These are phyloP conservation scores for Probaryconus sp. DNA, from an alignment of 1,140 invertebrate species.

Conservation along the genomic window DNA sequence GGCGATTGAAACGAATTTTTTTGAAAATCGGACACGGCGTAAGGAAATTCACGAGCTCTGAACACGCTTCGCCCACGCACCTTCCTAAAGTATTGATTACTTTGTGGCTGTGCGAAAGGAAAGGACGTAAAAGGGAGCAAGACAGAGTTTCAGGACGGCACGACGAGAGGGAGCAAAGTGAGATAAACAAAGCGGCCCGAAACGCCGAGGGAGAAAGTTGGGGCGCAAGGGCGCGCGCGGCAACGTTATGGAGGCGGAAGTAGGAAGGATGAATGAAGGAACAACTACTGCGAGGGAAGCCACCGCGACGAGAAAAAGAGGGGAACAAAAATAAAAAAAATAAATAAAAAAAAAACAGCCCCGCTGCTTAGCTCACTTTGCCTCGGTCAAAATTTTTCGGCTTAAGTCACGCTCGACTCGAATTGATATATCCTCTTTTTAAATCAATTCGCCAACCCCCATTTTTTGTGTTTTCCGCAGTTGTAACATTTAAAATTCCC, in stretches of 20 bases:
- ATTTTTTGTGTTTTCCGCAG: background rate
- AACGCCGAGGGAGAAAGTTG: constrained; percentile 41
- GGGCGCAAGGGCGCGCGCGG: constrained; percentile 47
- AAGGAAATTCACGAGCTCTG: constrained; percentile 37
- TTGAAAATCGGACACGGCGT: constrained; percentile 43
- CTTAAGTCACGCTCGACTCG: constrained; percentile 19
- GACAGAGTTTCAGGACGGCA: constrained; percentile 55
- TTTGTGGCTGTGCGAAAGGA: constrained; percentile 66
- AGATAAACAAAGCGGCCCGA: constrained; percentile 50
- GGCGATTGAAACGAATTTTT: background rate
- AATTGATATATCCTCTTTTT: constrained; percentile 18
- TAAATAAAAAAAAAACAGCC: too few relatives aligned
- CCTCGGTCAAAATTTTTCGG: constrained; percentile 48
- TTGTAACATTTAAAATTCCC: background rate
- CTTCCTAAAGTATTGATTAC: constrained; percentile 76
- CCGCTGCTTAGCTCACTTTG: constrained; percentile 31
- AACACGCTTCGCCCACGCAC: constrained; percentile 70
- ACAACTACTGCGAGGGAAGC: constrained; percentile 47
- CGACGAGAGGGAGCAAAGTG: constrained; percentile 54
- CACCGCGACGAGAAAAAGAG: constrained; percentile 42
- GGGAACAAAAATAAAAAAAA: too few relatives aligned
- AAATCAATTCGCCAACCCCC: background rate
- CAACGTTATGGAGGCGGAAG: constrained; percentile 58
- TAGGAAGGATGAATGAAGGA: constrained; percentile 52
- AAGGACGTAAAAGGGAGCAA: constrained; percentile 60